Evolutionary conservation across 2,113 vertebrate species (phyloP).

Genomic region (human): GRCh38 chr5:11120501-11121000

Average conservation of each 20-base stretch:
- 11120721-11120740: background rate
- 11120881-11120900: background rate
- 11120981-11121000: background rate
- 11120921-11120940: background rate
- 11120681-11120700: background rate
- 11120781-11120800: background rate
- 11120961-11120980: background rate
- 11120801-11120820: background rate
- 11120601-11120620: background rate
- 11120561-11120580: background rate
- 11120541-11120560: background rate
- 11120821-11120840: background rate
- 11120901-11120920: background rate
- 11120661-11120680: background rate
- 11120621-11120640: background rate
- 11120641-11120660: background rate
- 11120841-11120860: background rate
- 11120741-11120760: background rate
- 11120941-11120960: background rate
- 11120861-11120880: background rate
- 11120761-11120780: background rate
- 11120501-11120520: background rate
- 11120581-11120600: background rate
- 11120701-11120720: background rate
- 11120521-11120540: background rate